Evolutionary conservation across 2,888 invertebrate species (phyloP).

Genomic region (Hypsopygia costalis): DNA sequence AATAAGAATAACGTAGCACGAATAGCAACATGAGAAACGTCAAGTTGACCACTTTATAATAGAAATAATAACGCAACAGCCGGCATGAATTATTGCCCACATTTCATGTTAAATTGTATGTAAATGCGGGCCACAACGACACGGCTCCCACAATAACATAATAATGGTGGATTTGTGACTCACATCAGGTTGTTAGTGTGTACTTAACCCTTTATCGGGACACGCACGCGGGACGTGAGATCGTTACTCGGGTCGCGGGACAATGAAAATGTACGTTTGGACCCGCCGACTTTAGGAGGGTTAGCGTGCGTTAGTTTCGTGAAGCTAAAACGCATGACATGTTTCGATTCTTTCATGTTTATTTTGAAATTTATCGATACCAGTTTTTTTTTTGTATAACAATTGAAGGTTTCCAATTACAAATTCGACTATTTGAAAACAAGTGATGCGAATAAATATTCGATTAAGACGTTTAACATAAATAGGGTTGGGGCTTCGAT

Average conservation of each 20-base stretch:
- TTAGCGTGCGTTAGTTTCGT: slow-evolving; percentile 26
- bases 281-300: slow-evolving; percentile 17
- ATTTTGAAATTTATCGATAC: slow-evolving; percentile 11
- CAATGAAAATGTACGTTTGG: slow-evolving; percentile 42
- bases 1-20: slow-evolving; percentile 49
- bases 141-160: slow-evolving; percentile 79
- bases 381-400: slow-evolving; percentile 1
- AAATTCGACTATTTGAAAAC: slow-evolving; percentile 3
- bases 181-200: slow-evolving; percentile 79
- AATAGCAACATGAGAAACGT: slow-evolving; percentile 63
- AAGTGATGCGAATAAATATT: slow-evolving; percentile 8
- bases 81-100: slow-evolving; percentile 74
- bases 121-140: slow-evolving; percentile 72
- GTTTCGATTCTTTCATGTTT: slow-evolving; percentile 16
- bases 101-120: slow-evolving; percentile 80
- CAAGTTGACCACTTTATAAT: slow-evolving; percentile 72
- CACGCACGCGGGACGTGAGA: slow-evolving; percentile 78
- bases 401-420: neutral
- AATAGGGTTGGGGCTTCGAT: neutral
- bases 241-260: slow-evolving; percentile 67
- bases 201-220: slow-evolving; percentile 79
- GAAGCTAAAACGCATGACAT: slow-evolving; percentile 48
- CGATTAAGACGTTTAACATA: slow-evolving; percentile 7
- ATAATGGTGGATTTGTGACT: slow-evolving; percentile 79
- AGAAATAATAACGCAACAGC: slow-evolving; percentile 74